Conservation (phyloP, 2,797 vertebrate genomes). For the Paguma larvata region DNA sequence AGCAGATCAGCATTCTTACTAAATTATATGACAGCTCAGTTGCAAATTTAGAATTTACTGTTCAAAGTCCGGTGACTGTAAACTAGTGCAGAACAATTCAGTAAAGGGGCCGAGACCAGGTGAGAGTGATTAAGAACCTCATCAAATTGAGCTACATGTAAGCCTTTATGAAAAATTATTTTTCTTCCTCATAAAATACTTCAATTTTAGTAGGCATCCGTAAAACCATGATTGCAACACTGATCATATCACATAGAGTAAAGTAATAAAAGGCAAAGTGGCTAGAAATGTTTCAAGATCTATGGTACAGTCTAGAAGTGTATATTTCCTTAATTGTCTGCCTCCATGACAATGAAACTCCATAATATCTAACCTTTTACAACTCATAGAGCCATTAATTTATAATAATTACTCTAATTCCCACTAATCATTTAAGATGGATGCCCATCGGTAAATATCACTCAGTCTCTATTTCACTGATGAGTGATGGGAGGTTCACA, state of each 20-base stretch:
- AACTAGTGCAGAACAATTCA: slow-evolving; percentile 73
- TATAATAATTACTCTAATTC: slow-evolving; percentile 81
- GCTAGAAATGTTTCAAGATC: slow-evolving; percentile 69
- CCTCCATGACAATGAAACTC: slow-evolving; percentile 68
- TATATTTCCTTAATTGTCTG: slow-evolving; percentile 77
- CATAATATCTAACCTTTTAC: slow-evolving; percentile 75
- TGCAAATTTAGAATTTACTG: slow-evolving; percentile 68
- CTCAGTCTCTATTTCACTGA: slow-evolving; percentile 22
- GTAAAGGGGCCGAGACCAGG: slow-evolving; percentile 69
- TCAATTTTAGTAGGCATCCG: slow-evolving; percentile 59
- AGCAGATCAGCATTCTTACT: slow-evolving; percentile 78
- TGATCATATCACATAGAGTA: slow-evolving; percentile 35
- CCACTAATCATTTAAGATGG: slow-evolving; percentile 77
- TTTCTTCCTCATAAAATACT: slow-evolving; percentile 66
- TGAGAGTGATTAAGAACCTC: slow-evolving; percentile 68
- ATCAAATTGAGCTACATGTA: slow-evolving; percentile 74
- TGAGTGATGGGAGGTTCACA: slow-evolving; percentile 35
- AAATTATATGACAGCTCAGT: slow-evolving; percentile 74
- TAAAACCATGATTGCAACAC: slow-evolving; percentile 24
- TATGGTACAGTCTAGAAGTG: slow-evolving; percentile 33
- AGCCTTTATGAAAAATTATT: slow-evolving; percentile 75
- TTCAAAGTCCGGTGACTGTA: slow-evolving; percentile 66
- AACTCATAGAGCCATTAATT: slow-evolving; percentile 74
- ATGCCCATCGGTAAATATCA: slow-evolving; percentile 79
- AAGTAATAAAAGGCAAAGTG: slow-evolving; percentile 63